Evolutionary conservation across 1,140 invertebrate species (phyloP), one percentile per base, ranked within the genome.

Genomic region (Octopus sinensis): DNA sequence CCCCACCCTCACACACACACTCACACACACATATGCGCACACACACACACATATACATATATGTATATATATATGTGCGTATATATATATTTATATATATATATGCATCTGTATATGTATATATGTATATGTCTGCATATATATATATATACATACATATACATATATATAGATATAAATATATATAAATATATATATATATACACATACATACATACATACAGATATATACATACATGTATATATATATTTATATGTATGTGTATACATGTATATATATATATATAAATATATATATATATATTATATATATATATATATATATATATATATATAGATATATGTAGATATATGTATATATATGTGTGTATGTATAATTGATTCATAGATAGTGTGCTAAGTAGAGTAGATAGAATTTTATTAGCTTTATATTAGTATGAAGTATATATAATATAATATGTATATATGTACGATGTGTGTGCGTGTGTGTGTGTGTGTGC

Each of bases 21-120:
- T 43, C 30, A 43, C 30, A 43, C 30, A 43, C 30, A 43, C 17
- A 75, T 4, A 23, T 53, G 4, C 17, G 54, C 7, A 10, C 30
- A 76, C 71, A 76, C 68, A 30, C 43, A 75, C 68, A 76, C 10
- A 76, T 23, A 81, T 52, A 76, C 5, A 76, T 71, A 76, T 51
- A 81, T n/a, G 76, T 17, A 81, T 52, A 81, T 10, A 75, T 54
- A 81, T 52, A 76, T 30, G 56, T 71, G 5, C 4, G 53, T 52
- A 81, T 52, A 81, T 52, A 81, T 52, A 81, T 71, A 81, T 71
- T 5, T 71, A 81, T 71, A 81, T 71, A 81, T 52, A 81, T 54
- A 81, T 71, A 76, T 71, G 76, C 5, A 81, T 71, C 76, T 71
- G 76, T 54, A 81, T n/a, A 81, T 54, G 54, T 52, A 81, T 43